Conservation (phyloP, 2,113 vertebrate species). For the Nanger granti region DNA sequence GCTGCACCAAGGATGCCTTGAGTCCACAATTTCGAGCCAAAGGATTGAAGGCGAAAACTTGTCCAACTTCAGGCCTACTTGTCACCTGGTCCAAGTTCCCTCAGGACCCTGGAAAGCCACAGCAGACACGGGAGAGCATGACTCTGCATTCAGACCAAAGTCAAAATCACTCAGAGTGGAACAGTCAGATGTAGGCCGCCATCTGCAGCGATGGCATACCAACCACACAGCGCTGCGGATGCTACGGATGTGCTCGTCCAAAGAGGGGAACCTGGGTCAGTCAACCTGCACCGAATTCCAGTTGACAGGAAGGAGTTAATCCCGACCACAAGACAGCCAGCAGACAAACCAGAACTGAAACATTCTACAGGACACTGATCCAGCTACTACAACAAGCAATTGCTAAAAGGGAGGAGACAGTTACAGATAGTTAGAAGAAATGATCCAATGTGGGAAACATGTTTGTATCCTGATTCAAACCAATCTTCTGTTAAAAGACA, state of each 20-base stretch:
- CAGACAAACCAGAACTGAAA: neutral
- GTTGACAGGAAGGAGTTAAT: neutral
- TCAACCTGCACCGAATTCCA: neutral
- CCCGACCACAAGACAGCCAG: accelerated
- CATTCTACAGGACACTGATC: neutral
- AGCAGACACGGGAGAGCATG: neutral
- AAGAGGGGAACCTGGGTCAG: neutral
- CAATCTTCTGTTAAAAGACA: neutral
- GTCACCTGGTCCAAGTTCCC: neutral
- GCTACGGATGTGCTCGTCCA: neutral
- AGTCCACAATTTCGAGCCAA: neutral
- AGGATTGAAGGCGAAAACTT: neutral
- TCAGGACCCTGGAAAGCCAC: neutral
- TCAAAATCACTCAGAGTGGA: neutral
- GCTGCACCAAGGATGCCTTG: neutral
- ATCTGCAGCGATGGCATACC: neutral
- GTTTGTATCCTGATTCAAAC: neutral
- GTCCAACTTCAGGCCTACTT: neutral
- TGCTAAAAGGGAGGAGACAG: neutral
- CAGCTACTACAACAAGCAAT: neutral
- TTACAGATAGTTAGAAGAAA: neutral
- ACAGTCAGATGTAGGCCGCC: neutral
- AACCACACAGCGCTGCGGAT: neutral
- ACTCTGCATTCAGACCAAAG: neutral
- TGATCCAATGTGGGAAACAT: neutral